These are phyloP conservation scores for Anguilla japonica DNA, from an alignment of 2,113 vertebrate genomes.

Conservation along the genomic window DNA sequence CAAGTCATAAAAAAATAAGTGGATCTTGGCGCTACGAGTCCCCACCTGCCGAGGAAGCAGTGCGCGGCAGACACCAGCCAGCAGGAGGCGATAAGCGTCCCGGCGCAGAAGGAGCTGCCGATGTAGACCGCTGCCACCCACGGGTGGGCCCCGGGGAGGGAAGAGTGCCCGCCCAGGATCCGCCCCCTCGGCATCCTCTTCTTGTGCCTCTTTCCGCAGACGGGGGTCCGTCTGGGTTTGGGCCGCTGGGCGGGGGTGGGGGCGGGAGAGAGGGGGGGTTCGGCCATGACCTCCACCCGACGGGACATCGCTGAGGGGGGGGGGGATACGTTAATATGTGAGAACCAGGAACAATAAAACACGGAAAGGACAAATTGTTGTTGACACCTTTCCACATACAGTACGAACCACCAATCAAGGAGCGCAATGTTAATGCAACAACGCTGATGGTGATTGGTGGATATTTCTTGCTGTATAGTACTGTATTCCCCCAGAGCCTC, in stretches of 20 bases:
- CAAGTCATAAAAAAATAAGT: neutral
- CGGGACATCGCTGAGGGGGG: slow-evolving; percentile 37
- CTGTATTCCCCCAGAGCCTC: slow-evolving; percentile 43
- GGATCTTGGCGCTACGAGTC: too few relatives aligned
- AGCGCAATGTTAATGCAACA: too few relatives aligned
- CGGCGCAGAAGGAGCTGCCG: slow-evolving; percentile 80
- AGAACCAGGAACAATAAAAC: neutral
- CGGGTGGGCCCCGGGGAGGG: slow-evolving; percentile 84
- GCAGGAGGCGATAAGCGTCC: slow-evolving; percentile 85
- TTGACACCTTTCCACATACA: neutral
- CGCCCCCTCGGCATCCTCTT: slow-evolving; percentile 77
- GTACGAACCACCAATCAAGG: neutral
- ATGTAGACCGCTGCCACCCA: slow-evolving; percentile 91
- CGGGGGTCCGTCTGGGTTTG: slow-evolving; percentile 25
- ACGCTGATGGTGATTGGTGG: too few relatives aligned
- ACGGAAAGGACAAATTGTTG: neutral
- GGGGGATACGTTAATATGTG: neutral
- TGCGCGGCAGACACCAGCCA: slow-evolving; percentile 92
- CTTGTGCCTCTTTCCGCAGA: slow-evolving; percentile 82
- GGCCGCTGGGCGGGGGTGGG: neutral
- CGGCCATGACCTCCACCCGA: neutral
- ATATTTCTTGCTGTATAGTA: neutral
- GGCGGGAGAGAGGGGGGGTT: neutral
- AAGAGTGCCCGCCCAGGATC: slow-evolving; percentile 78
- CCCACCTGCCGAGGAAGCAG: slow-evolving; percentile 86